A percentile compares a stretch with the other conserved stretches of the same genome.
Evolutionary conservation across 1,140 invertebrate species (phyloP).

Genomic region (Magallana angulata): DNA sequence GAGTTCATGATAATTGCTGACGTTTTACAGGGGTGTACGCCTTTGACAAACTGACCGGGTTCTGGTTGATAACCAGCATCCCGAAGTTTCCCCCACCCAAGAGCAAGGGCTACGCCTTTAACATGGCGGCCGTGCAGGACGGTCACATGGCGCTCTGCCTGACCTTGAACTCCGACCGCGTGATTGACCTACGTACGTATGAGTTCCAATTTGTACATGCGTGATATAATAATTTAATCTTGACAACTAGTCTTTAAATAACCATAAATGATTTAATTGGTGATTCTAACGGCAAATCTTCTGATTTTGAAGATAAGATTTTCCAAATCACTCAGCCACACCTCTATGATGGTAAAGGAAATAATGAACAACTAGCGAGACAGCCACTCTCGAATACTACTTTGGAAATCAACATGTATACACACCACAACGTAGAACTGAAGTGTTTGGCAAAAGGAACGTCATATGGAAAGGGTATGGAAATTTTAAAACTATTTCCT

Average conservation of each 20-base stretch:
- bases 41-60: conserved; percentile 85
- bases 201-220: background rate
- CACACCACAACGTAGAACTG: background rate
- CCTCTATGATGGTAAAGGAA: background rate
- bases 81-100: conserved; percentile 87
- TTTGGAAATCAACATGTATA: background rate
- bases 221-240: background rate
- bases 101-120: conserved; percentile 85
- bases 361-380: background rate
- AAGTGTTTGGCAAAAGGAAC: background rate
- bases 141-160: conserved; percentile 94
- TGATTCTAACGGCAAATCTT: background rate
- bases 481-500: background rate
- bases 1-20: background rate
- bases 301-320: background rate
- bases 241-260: background rate
- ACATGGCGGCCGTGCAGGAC: conserved; percentile 85
- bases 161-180: background rate
- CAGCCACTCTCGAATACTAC: background rate
- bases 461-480: background rate
- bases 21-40: conserved; percentile 84
- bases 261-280: background rate
- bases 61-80: conserved; percentile 96
- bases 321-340: background rate
- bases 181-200: conserved; percentile 28